Base-by-base conservation (phyloP, 2,888 invertebrate genomes). In the Dermolepida albohirtum region DNA sequence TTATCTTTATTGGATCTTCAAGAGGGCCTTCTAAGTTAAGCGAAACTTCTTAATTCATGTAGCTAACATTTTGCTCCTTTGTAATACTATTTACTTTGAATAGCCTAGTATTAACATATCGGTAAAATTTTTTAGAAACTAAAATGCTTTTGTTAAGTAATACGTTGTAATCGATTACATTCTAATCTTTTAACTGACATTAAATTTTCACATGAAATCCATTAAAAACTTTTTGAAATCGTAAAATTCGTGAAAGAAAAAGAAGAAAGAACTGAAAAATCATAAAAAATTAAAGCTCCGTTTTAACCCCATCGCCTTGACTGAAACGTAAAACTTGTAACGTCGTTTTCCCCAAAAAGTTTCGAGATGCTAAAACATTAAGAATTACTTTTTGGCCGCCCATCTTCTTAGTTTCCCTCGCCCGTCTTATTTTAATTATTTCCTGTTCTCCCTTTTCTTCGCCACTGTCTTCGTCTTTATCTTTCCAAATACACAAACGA, bases 201-300 rank as follows among this genome's bases (percentile, higher is more conserved):
- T 22, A 49, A 49, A 49, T 49, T 17, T 22, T 49, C 17, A 11
- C 49, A 22, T 17, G 16, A 51, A 52, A 52, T 52, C 51, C 51
- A 52, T 52, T 52, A 52, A 34, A 29, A 52, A 34, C 29, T 34
- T 52, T 52, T n/a, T 7, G n/a, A 34, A 8, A 34, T 34, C 34
- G 11, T 22, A 2, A 50, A n/a, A 1, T n/a, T 50, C 50, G 22
- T 7, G 50, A 27, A 11, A 51, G 29, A 4, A 29, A 51, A 11
- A 22, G 6, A 7, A 34, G 5, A 27, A n/a, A 8, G n/a, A 29
- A 10, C 29, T 8, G 8, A 14, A 4, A 8, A 8, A 14, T 52
- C 51, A 29, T 52, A 52, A 52, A 52, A 52, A 52, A 34, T 52
- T 52, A 52, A 52, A 29, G 51, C 14, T 12, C 14, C n/a, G 34